Evolutionary conservation across 2,113 vertebrate genomes (phyloP).

Genomic region (Lophochroa leadbeateri): DNA sequence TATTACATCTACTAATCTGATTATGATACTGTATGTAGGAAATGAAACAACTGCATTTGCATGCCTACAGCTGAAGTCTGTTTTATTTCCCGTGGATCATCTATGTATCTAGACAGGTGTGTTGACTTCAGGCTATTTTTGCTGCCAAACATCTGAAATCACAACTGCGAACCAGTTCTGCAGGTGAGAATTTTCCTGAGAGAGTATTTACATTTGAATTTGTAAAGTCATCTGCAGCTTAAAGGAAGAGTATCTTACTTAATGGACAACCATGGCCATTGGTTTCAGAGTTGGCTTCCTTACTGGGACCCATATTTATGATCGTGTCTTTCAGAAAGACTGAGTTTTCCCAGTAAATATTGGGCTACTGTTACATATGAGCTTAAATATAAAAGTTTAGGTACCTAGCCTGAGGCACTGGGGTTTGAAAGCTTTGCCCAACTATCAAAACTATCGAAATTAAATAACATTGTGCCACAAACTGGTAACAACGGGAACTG

Average conservation of each 20-base stretch:
- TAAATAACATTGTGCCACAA: constrained; percentile 8
- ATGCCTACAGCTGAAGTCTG: not conserved
- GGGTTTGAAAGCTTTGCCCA: not conserved
- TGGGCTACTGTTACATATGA: not conserved
- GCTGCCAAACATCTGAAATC: constrained; percentile 44
- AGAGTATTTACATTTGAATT: not conserved
- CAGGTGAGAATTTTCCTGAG: constrained; percentile 26
- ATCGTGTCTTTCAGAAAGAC: not conserved
- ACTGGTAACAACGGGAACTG: not conserved
- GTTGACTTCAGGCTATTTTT: constrained; percentile 45
- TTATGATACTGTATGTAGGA: not conserved
- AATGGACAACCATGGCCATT: not conserved
- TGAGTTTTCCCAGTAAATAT: not conserved
- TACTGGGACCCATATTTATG: not conserved
- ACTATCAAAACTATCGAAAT: not conserved
- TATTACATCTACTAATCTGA: not conserved
- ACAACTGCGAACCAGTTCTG: not conserved
- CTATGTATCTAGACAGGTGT: constrained; percentile 33
- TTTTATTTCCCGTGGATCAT: not conserved
- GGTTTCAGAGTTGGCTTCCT: not conserved
- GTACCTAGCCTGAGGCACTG: not conserved
- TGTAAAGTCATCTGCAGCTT: not conserved
- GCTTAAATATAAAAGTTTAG: not conserved
- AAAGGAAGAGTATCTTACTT: not conserved
- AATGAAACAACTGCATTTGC: constrained; percentile 10